Percentiles rank a stretch among this genome's conserved stretches.
phyloP scores from a whole-genome alignment of 1,140 invertebrate genomes.

The Listronotus bonariensis region DNA sequence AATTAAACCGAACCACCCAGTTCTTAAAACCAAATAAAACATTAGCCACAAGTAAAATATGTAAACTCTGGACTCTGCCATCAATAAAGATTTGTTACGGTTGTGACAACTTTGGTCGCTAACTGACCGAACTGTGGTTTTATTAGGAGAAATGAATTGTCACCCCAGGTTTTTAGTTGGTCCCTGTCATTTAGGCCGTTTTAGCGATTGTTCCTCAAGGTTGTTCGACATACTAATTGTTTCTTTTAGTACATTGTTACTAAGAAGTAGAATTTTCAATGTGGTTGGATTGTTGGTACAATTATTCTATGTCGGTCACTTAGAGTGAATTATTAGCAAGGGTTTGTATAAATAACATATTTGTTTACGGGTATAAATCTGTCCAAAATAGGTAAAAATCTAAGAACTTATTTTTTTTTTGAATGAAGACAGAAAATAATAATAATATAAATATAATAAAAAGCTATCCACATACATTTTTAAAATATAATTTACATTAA shows the following conservation, averaged over 20 bases:
- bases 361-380: no score
- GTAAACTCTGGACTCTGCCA: conserved; percentile 36
- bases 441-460: no score
- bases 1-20: conserved; percentile 6
- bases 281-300: background rate
- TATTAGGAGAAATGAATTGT: conserved; percentile 11
- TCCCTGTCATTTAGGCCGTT: background rate
- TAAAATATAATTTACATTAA: no score
- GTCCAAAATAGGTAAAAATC: no score
- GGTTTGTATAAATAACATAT: no score
- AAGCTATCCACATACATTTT: no score
- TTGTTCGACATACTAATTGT: background rate
- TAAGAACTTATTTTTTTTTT: no score
- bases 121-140: conserved; percentile 45
- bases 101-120: conserved; percentile 37
- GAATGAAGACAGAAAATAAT: no score
- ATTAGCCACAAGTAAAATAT: conserved; percentile 19
- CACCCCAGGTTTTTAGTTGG: conserved; percentile 3
- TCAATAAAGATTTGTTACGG: conserved; percentile 37
- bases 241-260: background rate
- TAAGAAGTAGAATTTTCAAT: background rate
- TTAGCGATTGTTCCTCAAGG: background rate
- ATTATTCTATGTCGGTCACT: no score
- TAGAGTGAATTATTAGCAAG: no score
- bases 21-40: conserved; percentile 33